Conservation (phyloP, 2,113 vertebrate species). For the Cathartes aura region DNA sequence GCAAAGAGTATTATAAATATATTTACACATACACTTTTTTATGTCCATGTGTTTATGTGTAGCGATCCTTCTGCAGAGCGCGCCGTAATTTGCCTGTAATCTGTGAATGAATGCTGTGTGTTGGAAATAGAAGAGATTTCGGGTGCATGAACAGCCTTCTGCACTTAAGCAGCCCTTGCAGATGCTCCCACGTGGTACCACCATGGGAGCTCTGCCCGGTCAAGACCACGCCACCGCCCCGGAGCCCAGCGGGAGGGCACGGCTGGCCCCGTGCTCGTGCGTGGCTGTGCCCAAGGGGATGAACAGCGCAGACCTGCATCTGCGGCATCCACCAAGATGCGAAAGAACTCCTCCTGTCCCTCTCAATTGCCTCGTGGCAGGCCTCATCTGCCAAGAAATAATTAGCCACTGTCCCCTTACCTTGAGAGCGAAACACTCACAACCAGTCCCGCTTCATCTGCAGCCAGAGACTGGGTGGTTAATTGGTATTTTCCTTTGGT, state of each 20-base stretch:
- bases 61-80: neutral
- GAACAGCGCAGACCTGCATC: neutral
- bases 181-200: fast-evolving
- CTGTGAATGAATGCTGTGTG: fast-evolving
- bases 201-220: fast-evolving
- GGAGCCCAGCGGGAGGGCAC: fast-evolving
- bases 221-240: fast-evolving
- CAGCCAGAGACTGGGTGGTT: neutral
- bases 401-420: fast-evolving
- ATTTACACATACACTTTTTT: neutral
- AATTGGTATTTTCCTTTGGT: constrained; percentile 8
- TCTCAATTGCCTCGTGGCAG: neutral
- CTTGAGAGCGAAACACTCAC: fast-evolving
- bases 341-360: neutral
- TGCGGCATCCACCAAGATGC: fast-evolving
- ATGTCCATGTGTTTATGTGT: no score
- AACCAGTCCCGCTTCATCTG: neutral
- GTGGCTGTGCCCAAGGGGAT: fast-evolving
- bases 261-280: neutral
- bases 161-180: neutral
- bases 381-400: neutral
- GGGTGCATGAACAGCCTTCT: neutral
- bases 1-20: neutral
- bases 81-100: neutral
- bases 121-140: neutral